phyloP scores from a whole-genome alignment of 23 tunicate species.

The Styela clava region DNA sequence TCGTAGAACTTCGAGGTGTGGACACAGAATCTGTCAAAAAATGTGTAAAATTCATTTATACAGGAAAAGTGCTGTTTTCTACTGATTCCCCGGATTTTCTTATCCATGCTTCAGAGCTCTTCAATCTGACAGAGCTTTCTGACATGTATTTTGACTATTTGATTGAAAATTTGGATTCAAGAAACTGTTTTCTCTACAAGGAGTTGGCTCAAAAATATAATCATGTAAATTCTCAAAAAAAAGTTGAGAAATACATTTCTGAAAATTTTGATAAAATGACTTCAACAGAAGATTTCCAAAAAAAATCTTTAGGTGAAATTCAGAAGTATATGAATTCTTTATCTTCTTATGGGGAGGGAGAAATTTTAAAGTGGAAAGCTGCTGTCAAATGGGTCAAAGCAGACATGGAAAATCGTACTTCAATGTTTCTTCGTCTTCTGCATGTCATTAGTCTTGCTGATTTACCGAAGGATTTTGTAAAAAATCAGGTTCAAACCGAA shows the following conservation, averaged over 20 bases:
- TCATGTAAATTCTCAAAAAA: not conserved
- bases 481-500: not conserved
- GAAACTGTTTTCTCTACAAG: not conserved
- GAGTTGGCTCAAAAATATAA: not conserved
- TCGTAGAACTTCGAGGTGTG: not conserved
- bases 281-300: not conserved
- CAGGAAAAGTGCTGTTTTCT: not conserved
- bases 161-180: not conserved
- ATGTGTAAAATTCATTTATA: not conserved
- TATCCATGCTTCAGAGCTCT: not conserved
- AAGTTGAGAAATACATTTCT: not conserved
- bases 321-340: not conserved
- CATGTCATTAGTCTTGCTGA: not conserved
- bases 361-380: not conserved
- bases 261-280: not conserved
- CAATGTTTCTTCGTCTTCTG: not conserved
- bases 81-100: not conserved
- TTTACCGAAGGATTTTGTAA: not conserved
- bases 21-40: not conserved
- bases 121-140: not conserved
- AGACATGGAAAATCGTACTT: not conserved
- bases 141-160: not conserved
- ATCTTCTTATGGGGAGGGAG: not conserved
- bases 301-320: not conserved
- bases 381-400: not conserved